phyloP scores from a whole-genome alignment of 2,888 invertebrate genomes.

The Scotopteryx bipunctaria region DNA sequence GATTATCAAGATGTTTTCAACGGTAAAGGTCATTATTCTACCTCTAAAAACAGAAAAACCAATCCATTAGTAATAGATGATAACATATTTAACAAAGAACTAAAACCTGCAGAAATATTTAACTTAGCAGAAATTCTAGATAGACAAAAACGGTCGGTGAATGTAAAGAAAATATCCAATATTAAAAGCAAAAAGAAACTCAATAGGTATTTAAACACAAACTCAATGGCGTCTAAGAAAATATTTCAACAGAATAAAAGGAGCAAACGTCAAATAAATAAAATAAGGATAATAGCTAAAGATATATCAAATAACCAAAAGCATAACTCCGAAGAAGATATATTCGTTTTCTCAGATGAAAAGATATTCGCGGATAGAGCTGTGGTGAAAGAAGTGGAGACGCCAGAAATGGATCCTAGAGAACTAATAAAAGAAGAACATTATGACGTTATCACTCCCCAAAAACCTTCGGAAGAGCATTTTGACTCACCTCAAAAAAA shows the following conservation, averaged over 20 bases:
- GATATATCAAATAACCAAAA: constrained; percentile 43
- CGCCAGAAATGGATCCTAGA: constrained; percentile 38
- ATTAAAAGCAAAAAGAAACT: constrained; percentile 56
- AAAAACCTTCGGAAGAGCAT: constrained; percentile 17
- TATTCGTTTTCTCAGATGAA: constrained; percentile 61
- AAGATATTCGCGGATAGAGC: constrained; percentile 60
- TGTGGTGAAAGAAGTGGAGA: constrained; percentile 49
- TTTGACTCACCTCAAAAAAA: constrained; percentile 21
- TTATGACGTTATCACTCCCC: constrained; percentile 23
- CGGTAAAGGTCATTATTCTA: constrained; percentile 25
- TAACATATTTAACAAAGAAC: constrained; percentile 50
- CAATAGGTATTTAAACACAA: constrained; percentile 58
- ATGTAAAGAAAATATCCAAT: constrained; percentile 52
- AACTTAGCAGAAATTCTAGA: constrained; percentile 50
- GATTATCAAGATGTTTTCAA: constrained; percentile 52
- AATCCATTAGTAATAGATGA: constrained; percentile 42
- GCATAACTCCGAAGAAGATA: constrained; percentile 55
- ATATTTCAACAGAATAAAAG: constrained; percentile 56
- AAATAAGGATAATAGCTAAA: constrained; percentile 62
- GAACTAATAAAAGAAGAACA: constrained; percentile 33
- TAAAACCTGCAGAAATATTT: constrained; percentile 61
- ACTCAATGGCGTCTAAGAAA: constrained; percentile 50
- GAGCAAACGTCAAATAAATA: constrained; percentile 62
- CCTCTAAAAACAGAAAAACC: constrained; percentile 15
- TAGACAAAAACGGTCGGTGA: constrained; percentile 56